Conservation (phyloP, 1,140 invertebrate species). For the Scylla paramamosain region DNA sequence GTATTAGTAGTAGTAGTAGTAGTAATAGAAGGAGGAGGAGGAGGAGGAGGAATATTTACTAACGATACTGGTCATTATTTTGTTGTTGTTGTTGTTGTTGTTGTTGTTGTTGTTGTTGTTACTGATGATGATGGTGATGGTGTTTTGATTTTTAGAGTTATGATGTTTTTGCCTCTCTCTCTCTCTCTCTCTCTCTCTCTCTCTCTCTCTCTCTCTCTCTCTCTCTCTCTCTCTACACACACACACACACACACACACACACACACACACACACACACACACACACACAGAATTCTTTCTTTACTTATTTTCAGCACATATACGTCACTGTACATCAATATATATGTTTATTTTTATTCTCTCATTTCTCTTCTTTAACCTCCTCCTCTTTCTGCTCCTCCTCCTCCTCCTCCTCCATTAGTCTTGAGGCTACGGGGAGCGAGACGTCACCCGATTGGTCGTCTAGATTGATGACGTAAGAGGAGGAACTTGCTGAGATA, state of each 20-base stretch:
- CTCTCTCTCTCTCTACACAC: background rate
- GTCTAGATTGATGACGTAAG: slow-evolving; percentile 8
- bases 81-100: too few relatives aligned
- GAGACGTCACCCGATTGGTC: background rate
- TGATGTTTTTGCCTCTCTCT: background rate
- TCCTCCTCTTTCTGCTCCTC: background rate
- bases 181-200: background rate
- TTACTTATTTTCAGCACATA: background rate
- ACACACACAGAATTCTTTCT: too few relatives aligned
- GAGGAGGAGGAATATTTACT: too few relatives aligned
- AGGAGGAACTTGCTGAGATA: background rate
- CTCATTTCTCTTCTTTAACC: background rate
- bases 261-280: too few relatives aligned
- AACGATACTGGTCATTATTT: too few relatives aligned
- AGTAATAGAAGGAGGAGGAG: too few relatives aligned
- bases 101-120: too few relatives aligned
- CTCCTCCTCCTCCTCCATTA: background rate
- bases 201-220: background rate
- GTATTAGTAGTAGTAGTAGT: too few relatives aligned
- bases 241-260: too few relatives aligned
- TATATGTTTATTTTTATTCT: background rate
- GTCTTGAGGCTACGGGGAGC: background rate
- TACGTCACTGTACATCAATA: background rate
- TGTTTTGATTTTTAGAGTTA: too few relatives aligned
- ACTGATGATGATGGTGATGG: too few relatives aligned